Evolutionary conservation across 2,888 invertebrate genomes (phyloP), one percentile per base, ranked within the genome.

Genomic region (Keiferia lycopersicella): DNA sequence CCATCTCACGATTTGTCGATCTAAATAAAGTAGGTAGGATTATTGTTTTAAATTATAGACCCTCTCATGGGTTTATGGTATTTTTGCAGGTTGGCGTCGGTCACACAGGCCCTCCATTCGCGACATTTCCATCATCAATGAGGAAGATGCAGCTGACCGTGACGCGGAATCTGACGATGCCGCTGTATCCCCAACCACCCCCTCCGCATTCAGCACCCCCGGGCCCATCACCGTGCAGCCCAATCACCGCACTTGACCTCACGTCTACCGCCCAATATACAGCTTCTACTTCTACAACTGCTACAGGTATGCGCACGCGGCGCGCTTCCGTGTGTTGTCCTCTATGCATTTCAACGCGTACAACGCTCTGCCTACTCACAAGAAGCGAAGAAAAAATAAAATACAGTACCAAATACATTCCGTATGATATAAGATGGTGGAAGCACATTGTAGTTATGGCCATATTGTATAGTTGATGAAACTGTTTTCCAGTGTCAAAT

Each of bases 121-220:
- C 59, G 97, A 97, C 82, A 97, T 97, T 68, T 96, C 96, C 69
- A 96, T 97, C 81, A 96, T 96, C 80, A 95, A 96, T 77, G 96
- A 96, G 78, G 96, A 96, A 74, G 96, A 96, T 70, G 93, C 95
- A 70, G 93, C 93, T 26, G 95, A 95, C 67, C 82, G 84, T 4
- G 91, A 89, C 68, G 86, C 83, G 14, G 92, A 90, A 69, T 81
- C 77, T 0, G 83, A 84, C 59, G 78, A 73, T 1, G 51, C 67
- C 14, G 71, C 83, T 69, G 22, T 22, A 14, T 10, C 75, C 81
- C 87, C 4, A 87, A 88, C 0, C 16, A 6, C 77, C 10, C 81
- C 87, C n/a, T 67, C 74, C 38, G 79, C 87, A 20, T 74, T 75
- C 76, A 84, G 83, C 75, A 82, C 87, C 4, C 88, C 89, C 0